Base-by-base conservation (phyloP, 2,113 vertebrate genomes). In the Corydoras sp. region DNA sequence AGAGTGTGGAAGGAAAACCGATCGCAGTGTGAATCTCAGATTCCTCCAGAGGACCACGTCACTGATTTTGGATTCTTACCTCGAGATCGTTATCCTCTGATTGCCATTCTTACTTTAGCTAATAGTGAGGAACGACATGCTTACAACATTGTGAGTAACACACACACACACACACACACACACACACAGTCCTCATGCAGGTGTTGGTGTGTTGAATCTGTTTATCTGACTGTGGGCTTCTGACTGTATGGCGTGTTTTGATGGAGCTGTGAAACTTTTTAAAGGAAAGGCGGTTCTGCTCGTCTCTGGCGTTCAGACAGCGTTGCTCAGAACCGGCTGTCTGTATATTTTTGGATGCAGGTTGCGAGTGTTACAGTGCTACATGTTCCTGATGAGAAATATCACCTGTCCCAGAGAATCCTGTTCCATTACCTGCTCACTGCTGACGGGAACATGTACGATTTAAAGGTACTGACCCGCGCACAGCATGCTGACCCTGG, bases 341-440 rank as follows among this genome's bases (percentile, higher is more conserved):
- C 35, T 43, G 35, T 43, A 43, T 43, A 43, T 43, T 43, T 43
- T 43, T 43, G 50, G 50, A 58, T 58, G 48, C 15, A 99, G 97
- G 86, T 94, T 79, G 89, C 93, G 74, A 93, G 91, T 88, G 85
- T 98, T 61, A 91, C 91, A 1, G 90, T 97, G 67, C 79, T 98
- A 82, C 97, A 99, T 24, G 68, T 98, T 82, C 94, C 97, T 65
- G 97, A 99, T 84, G 87, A 91, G 48, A 93, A 84, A 77, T 93
- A 95, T 80, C 85, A 86, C 24, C 89, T 98, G 15, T 85, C 95
- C 75, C 92, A 92, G 55, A 89, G 95, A 75, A 84, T 96, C 81
- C 84, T 98, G 0, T 95, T 95, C 76, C 95, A 97, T 71, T 93
- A 95, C 84, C 88, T 99, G 4, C 92, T 99, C 68, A 92, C 94